Base-by-base conservation (phyloP, 2,113 vertebrate genomes). In the Lipophrys pholis region DNA sequence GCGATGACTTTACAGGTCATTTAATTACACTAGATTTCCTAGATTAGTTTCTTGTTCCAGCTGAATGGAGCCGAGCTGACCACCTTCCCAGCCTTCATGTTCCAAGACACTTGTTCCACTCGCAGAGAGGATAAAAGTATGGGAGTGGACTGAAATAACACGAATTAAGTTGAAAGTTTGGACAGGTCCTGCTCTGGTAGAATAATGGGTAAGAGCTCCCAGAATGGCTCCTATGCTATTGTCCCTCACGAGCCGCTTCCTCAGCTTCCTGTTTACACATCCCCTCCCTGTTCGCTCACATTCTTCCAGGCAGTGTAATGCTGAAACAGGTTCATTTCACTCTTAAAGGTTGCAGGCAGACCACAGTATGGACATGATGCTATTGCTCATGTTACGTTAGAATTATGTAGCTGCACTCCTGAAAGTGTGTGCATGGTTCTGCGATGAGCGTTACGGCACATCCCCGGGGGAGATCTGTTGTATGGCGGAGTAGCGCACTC, bases 241-340 rank as follows among this genome's bases (percentile, higher is more conserved):
- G 88, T 91, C 77, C 77, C 21, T 68, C 56, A 59, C 60, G 41
- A 46, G 71, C 73, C 21, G 83, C 70, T 91, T 82, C 88, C 86
- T 81, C 56, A 42, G 41, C 61, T 91, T 90, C 87, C 90, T 91
- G 90, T 91, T 89, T 84, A 79, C 82, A 78, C 60, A 74, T 68
- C 68, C 76, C 75, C 72, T 82, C 85, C 70, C 80, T 71, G 81
- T 58, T 41, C 5, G 69, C 62, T 74, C 62, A 79, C 78, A 89
- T 90, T 88, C 85, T 81, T 83, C 71, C 52, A 68, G 36, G 12
- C 45, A 50, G 17, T 53, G 71, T 80, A 77, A 61, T 71, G 17
- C 11, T 73, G 38, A 70, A 59, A 78, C 30, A 61, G 64, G 61
- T 80, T 75, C 0, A 64, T 66, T 63, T 82, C 4, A 69, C 62